These are phyloP conservation scores for Tryphoninae sp. DNA, from an alignment of 2,888 invertebrate species.

Conservation along the genomic window DNA sequence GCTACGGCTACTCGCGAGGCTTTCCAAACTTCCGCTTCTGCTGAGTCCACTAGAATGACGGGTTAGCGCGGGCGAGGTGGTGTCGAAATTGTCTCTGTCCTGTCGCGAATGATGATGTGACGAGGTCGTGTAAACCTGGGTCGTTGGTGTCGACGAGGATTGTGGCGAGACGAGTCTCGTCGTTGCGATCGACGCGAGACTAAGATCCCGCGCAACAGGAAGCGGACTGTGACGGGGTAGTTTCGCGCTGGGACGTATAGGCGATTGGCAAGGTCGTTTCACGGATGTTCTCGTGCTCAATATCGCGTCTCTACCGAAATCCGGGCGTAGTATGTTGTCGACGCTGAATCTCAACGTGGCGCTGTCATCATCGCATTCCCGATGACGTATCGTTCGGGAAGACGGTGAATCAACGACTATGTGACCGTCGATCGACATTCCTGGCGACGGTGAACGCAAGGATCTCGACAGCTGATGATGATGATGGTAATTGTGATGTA, in stretches of 20 bases:
- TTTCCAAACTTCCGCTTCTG: conserved; percentile 79
- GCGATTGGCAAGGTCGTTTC: conserved; percentile 71
- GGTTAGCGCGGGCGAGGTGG: conserved; percentile 74
- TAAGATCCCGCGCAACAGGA: conserved; percentile 72
- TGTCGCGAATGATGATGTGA: conserved; percentile 39
- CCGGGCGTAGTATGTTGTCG: conserved; percentile 92
- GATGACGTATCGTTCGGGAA: conserved; percentile 44
- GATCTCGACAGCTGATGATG: conserved; percentile 59
- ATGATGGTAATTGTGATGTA: conserved; percentile 67
- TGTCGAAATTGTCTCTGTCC: conserved; percentile 51
- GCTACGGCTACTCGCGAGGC: conserved; percentile 78
- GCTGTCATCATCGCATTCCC: conserved; percentile 66
- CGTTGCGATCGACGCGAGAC: conserved; percentile 47
- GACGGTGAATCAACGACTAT: conserved; percentile 44
- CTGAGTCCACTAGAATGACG: conserved; percentile 73
- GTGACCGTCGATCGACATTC: conserved; percentile 37
- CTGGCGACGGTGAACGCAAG: conserved; percentile 60
- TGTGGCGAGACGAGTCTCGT: conserved; percentile 42
- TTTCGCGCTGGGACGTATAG: conserved; percentile 65
- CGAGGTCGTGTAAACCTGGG: conserved; percentile 15
- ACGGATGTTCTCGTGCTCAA: conserved; percentile 83
- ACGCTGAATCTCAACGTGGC: conserved; percentile 89
- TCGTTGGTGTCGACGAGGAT: conserved; percentile 59
- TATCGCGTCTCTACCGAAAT: conserved; percentile 90
- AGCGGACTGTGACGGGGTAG: conserved; percentile 68